Base-by-base conservation (phyloP, 2,113 vertebrate species). In the Eurystomus gularis region DNA sequence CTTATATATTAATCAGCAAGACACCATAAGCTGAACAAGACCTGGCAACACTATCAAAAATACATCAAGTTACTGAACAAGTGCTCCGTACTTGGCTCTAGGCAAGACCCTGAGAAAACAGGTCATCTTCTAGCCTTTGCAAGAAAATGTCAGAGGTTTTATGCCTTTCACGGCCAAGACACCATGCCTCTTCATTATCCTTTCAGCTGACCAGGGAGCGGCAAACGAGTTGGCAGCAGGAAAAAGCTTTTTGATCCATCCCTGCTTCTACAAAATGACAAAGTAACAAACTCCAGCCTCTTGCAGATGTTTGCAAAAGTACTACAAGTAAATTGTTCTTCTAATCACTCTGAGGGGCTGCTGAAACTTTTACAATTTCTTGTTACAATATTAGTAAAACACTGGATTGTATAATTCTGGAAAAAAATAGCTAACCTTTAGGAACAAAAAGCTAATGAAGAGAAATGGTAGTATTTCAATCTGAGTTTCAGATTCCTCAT, bases 21-120 rank as follows among this genome's bases (percentile, higher is more conserved):
- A 86, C 29, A 58, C 4, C 15, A 9, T 62, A 11, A 86, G 60
- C 58, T 39, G 51, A 94, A 11, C 51, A 86, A 92, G 68, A 91
- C 51, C 69, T 62, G 55, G 71, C n/a, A 92, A 21, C n/a, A 15
- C 60, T 48, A 92, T 26, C 64, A 86, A 86, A 94, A 92, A 46
- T 11, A 77, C 18, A 93, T 61, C 65, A 78, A 44, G 52, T 64
- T 86, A 78, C 42, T n/a, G 42, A 93, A 60, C 16, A 42, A 93
- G 71, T 1, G 4, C 44, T 94, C 40, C 2, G 1, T 24, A 48
- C 46, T 71, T 40, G 39, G 72, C 61, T 87, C 89, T 57, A 89
- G 69, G 73, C 65, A 91, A 79, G 52, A 85, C 57, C 15, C 52
- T 57, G 52, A 89, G 35, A 86, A 90, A 92, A 76, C 35, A 75